Base-by-base conservation (phyloP, 1,140 invertebrate species). In the Tetranychus urticae region DNA sequence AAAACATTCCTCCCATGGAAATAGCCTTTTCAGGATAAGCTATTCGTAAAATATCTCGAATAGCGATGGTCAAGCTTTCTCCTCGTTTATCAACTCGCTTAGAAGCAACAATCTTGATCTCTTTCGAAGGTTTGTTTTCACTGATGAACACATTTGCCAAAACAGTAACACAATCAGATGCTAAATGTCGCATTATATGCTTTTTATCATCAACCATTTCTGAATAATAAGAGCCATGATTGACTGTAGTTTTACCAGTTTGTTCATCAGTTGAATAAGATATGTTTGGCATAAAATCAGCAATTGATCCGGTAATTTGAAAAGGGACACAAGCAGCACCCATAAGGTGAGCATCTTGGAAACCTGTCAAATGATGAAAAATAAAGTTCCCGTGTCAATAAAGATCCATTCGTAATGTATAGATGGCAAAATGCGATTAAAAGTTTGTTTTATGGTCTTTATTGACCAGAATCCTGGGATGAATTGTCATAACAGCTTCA, bases 291-390 rank as follows among this genome's bases (percentile, higher is more conserved):
- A 66, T 69, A 71, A 88, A 83, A 77, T 92, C 88, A 69, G 82
- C 85, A 72, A 90, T 90, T 48, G 77, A 78, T 2, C 82, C 82
- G 31, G 81, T 69, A 68, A 80, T 79, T 23, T 81, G 81, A 77
- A 80, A 82, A 33, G 89, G 88, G 5, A 89, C 90, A 34, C 87
- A 89, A 31, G 88, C 88, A 48, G 91, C 89, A 58, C 91, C 90
- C 58, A 87, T 79, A 47, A 85, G 70, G 69, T 85, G 81, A n/a
- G 69, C 70, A 46, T 77, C 72, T 52, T 79, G 31, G 34, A 23
- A 14, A 23, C 31, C 50, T 52, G 50, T n/a, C 23, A 8, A 6
- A n/a, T 52, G 31, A 52, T 13, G 5, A 23, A 23, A 52, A 42
- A 42, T 6, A 10, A 42, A 10, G 10, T 5, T 23, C 23, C 23